Evolutionary conservation across 2,797 vertebrate genomes (phyloP), one percentile per base, ranked within the genome.

Genomic region (Falco biarmicus): DNA sequence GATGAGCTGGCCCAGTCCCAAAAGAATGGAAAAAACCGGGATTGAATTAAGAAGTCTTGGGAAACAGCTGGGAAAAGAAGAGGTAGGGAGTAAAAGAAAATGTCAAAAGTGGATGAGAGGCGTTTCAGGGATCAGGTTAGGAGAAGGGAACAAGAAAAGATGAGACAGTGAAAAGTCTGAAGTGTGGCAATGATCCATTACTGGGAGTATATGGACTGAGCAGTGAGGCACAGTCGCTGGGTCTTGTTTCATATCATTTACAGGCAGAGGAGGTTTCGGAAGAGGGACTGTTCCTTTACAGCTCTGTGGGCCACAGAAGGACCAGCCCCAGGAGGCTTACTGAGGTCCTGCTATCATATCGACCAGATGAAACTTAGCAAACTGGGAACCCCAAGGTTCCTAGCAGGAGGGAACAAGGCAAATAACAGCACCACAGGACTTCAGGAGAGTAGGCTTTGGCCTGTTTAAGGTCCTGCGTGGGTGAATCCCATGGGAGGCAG

Each of bases 211-310:
- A 61, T 18, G 25, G 34, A 64, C 21, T 5, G 28, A 84, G 19
- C 25, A 34, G 19, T 45, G 48, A 75, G 32, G 10, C 0, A 0
- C 51, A 43, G 53, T 31, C 56, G 34, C 0, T 45, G 6, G 9
- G 9, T 71, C 31, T 65, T 70, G 21, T 83, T 91, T 88, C 53
- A 78, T 21, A 45, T 7, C 10, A 60, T 59, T 66, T 48, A 45
- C 28, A 77, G 43, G 14, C 24, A 85, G 10, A 59, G 8, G 13
- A 64, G 2, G 18, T 66, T 81, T 60, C 31, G 68, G 64, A 80
- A 61, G 15, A 50, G 61, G 61, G 47, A 51, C 22, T 61, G 29
- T 63, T 89, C 10, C 22, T 89, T 85, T 34, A 70, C 60, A 74
- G 10, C 9, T 68, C 70, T 73, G 20, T 50, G 39, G 87, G 14